A percentile compares a stretch with the other conserved stretches of the same genome.
Evolutionary conservation across 2,888 invertebrate genomes (phyloP).

Genomic region (Crioceris asparagi): DNA sequence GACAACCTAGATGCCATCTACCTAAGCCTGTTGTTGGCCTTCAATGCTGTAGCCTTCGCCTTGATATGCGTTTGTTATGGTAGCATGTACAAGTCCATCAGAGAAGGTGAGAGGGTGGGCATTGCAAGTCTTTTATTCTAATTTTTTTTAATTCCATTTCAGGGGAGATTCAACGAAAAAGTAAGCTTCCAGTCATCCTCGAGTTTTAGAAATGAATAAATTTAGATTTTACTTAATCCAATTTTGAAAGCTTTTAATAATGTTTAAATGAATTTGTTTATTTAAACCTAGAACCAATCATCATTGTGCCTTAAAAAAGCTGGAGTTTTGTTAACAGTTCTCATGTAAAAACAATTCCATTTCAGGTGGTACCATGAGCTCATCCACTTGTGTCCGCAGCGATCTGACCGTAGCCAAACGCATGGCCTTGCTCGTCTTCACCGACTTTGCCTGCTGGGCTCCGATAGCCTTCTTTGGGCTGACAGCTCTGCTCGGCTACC

Average conservation of each 20-base stretch:
- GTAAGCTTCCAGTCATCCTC: no score
- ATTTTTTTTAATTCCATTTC: conserved; percentile 2
- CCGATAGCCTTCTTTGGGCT: conserved; percentile 57
- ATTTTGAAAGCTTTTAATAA: no score
- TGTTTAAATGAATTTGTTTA: no score
- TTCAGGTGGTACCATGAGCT: conserved; percentile 42
- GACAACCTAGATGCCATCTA: conserved; percentile 44
- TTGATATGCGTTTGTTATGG: conserved; percentile 53
- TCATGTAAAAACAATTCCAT: background rate
- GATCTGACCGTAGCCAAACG: conserved; percentile 49
- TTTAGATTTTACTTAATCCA: no score
- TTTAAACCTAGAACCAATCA: background rate
- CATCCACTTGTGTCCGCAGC: conserved; percentile 37
- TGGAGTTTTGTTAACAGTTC: background rate
- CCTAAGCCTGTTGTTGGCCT: conserved; percentile 44
- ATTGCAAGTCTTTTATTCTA: conserved; percentile 1
- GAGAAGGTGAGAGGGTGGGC: conserved; percentile 24
- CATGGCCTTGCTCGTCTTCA: conserved; percentile 57
- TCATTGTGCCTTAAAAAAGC: background rate
- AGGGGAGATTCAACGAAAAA: background rate
- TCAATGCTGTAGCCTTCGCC: conserved; percentile 52
- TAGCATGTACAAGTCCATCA: conserved; percentile 50
- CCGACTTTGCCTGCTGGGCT: conserved; percentile 52
- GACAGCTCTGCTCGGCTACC: conserved; percentile 51
- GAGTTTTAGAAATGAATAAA: no score